Base-by-base conservation (phyloP, 2,888 invertebrate species). In the Anoplius nigerrimus region DNA sequence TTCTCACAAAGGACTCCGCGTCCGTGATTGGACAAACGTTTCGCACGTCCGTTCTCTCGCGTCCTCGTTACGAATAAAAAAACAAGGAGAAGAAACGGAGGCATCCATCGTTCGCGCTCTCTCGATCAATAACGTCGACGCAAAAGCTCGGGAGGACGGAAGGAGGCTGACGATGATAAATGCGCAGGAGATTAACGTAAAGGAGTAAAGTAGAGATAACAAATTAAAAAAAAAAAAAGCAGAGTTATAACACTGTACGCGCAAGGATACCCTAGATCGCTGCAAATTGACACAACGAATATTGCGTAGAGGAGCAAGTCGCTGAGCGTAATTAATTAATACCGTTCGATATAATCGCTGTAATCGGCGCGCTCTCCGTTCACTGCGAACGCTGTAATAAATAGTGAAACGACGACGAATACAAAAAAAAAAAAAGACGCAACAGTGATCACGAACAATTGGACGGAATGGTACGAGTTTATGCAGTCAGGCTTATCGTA, bases 211-310 rank as follows among this genome's bases (percentile, higher is more conserved):
- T 58, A 43, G 20, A 46, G 20, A 8, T 66, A 42, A 53, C 13
- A 45, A 43, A 34, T 21, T 11, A 58, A 18, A 21, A 45, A 62
- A 24, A 56, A 58, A 56, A 27, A 48, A 15, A 62, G 45, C 24
- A 21, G 55, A 64, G 16, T 43, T 34, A 11, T 27, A 27, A n/a
- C 24, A 18, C 16, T 22, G 48, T 59, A 59, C 48, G 48, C 48
- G 48, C 34, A 48, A 48, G 48, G 48, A 16, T 5, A 11, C 48
- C 20, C 22, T 13, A 27, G 45, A 46, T 61, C 43, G 45, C 53
- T 61, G 42, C 42, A 24, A 71, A 68, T 70, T 67, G 65, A 69
- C 58, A 74, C 78, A 79, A 74, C 74, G 76, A 75, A 64, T 78
- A 76, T 72, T 27, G 68, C 61, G 66, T 67, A 56, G 43, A 60